phyloP scores from a whole-genome alignment of 2,797 vertebrate species.

The Enteromius argenteus region DNA sequence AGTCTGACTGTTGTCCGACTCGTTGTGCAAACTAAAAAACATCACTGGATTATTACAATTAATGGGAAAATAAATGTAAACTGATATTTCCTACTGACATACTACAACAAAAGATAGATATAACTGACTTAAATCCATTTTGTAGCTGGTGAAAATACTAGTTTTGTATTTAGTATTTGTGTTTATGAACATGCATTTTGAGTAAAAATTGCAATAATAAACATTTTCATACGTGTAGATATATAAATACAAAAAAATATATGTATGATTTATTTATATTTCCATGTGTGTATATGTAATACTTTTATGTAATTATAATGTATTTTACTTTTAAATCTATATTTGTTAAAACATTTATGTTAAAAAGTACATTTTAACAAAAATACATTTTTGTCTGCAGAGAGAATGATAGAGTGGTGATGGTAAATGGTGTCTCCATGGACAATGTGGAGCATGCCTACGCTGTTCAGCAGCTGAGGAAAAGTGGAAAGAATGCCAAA shows the following conservation, averaged over 20 bases:
- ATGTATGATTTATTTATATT: not conserved
- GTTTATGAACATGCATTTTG: not conserved
- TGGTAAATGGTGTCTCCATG: conserved; percentile 99
- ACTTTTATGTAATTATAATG: not conserved
- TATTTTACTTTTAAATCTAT: not conserved
- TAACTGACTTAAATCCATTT: too few species aligned
- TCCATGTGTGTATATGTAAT: not conserved
- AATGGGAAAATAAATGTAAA: too few species aligned
- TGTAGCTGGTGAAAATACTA: too few species aligned
- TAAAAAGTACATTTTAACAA: not conserved
- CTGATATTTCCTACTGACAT: too few species aligned
- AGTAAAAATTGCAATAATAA: too few species aligned
- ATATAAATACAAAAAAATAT: not conserved
- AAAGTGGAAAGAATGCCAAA: conserved; percentile 99
- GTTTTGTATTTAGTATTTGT: not conserved
- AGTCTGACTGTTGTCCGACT: too few species aligned
- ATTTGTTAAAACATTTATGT: not conserved
- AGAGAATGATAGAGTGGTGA: conserved; percentile 98
- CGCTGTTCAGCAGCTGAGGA: conserved; percentile 97
- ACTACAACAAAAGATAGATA: too few species aligned
- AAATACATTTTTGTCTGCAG: conserved; percentile 70
- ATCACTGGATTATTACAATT: too few species aligned
- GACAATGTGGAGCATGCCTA: conserved; percentile 99
- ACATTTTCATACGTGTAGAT: not conserved
- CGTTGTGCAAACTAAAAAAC: too few species aligned